Base-by-base conservation (phyloP, 2,797 vertebrate genomes). In the Microcaecilia unicolor region DNA sequence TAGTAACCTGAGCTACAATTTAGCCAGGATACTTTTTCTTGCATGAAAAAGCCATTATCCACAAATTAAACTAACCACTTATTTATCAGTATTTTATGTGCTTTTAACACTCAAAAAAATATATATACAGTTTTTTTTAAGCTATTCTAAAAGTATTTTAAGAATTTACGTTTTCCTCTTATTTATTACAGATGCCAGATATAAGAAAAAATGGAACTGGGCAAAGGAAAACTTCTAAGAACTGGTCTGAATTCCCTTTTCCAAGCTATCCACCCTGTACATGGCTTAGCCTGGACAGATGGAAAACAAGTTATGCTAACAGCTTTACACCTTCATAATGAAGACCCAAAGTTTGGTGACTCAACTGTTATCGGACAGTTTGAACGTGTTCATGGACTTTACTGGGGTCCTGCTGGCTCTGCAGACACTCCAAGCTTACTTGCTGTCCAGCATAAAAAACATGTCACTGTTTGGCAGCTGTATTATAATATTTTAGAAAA, bases 201-300 rank as follows among this genome's bases (percentile, higher is more conserved):
- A 6, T 16, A n/a, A 9, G 25, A 23, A 40, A 67, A 48, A 41
- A 97, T 98, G 96, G 92, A 98, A 37, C 64, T 98, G 37, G 96
- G 96, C 38, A 90, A 92, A 59, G 93, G 88, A 26, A 93, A 89
- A 57, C 86, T 99, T 31, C 76, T 89, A 33, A 81, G 91, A 74
- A 89, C 85, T 0, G 92, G 93, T n/a, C 70, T 95, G 58, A 98
- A 99, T 37, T 77, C 83, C 3, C 76, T 99, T 1, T 78, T 87
- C 51, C 93, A 95, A 65, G 93, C 96, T 28, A 60, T 96, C 34
- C 95, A 98, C 56, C 92, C 92, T 0, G 11, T 85, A 40, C 89
- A 96, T 0, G 96, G 96, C 37, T 85, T 99, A 8, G 90, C 88
- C 3, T 98, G 96, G 95, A 99, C 95, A 1, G 89, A 99, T 4